Evolutionary conservation across 2,113 vertebrate species (phyloP).

Genomic region (Rhinopomastus cyanomelas): DNA sequence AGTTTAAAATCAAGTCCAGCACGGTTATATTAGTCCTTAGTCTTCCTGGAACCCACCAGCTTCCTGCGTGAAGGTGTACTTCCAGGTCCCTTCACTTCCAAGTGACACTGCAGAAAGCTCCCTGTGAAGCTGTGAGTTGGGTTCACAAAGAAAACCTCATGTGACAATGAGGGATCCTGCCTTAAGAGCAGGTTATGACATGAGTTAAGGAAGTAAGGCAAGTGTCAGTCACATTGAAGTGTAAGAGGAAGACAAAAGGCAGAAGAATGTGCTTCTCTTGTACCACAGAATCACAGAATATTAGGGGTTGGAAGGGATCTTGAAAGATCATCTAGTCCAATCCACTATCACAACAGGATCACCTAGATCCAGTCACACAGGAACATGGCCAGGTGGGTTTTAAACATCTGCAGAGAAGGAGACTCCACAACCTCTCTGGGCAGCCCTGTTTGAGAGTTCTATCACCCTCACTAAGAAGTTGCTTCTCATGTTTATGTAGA

Average conservation of each 20-base stretch:
- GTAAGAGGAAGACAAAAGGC: neutral
- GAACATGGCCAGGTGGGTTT: too few species aligned
- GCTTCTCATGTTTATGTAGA: too few species aligned
- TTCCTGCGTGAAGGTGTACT: neutral
- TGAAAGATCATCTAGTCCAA: too few species aligned
- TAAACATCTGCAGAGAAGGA: too few species aligned
- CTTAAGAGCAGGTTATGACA: neutral
- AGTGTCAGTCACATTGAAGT: rapidly evolving
- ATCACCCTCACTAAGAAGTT: too few species aligned
- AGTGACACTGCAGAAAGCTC: neutral
- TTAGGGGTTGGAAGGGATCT: too few species aligned
- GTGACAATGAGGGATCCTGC: neutral
- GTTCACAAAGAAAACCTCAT: neutral
- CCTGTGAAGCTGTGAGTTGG: neutral
- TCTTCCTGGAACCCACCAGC: neutral
- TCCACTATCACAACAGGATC: too few species aligned
- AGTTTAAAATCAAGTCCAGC: neutral
- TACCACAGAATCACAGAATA: neutral
- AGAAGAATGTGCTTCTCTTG: neutral
- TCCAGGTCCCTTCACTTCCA: neutral
- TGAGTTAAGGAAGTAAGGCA: neutral
- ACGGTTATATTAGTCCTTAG: neutral
- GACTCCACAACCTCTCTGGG: too few species aligned
- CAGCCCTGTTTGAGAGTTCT: too few species aligned
- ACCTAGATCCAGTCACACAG: too few species aligned